Conservation (phyloP, 2,797 vertebrate species). For the Astyanax mexicanus region DNA sequence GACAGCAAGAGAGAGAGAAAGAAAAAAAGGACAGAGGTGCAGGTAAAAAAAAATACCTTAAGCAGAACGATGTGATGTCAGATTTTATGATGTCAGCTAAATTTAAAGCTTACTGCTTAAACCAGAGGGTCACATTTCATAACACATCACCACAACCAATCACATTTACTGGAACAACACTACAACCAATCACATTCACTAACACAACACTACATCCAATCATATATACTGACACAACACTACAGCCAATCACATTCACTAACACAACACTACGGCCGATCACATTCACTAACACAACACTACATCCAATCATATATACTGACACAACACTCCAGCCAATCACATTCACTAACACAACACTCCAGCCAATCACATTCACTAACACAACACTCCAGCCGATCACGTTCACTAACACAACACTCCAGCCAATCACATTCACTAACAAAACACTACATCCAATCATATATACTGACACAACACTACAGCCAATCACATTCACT, state of each 20-base stretch:
- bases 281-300: no score
- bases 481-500: neutral
- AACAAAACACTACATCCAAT: neutral
- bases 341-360: neutral
- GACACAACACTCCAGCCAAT: neutral
- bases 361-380: neutral
- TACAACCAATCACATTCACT: neutral
- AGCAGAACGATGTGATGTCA: neutral
- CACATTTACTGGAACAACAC: neutral
- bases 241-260: neutral
- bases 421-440: neutral
- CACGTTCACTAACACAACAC: neutral
- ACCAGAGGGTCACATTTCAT: no score
- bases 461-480: neutral
- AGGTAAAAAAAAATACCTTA: neutral
- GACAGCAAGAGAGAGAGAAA: neutral
- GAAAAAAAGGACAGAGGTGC: neutral
- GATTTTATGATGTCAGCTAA: neutral
- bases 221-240: neutral
- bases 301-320: no score
- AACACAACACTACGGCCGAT: neutral
- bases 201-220: neutral
- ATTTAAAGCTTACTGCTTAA: no score
- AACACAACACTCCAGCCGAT: neutral
- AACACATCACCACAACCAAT: no score